Conservation (phyloP, 1,140 invertebrate species). For the Cepaea nemoralis region DNA sequence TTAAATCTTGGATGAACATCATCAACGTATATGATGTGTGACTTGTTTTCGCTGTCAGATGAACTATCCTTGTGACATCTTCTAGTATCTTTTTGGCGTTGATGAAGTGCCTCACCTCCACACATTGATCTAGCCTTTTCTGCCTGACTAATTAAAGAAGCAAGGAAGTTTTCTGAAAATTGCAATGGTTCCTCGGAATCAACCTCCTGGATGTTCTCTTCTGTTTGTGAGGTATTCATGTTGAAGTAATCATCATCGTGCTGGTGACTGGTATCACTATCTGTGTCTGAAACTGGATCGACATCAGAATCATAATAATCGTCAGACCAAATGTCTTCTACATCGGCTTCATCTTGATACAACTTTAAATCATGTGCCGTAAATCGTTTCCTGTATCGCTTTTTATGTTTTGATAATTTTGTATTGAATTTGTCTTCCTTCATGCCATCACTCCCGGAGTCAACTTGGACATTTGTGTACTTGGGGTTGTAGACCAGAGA, state of each 20-base stretch:
- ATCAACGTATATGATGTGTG: neutral
- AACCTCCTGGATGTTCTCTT: neutral
- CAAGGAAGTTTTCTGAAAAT: neutral
- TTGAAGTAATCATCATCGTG: neutral
- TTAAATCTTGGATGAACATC: neutral
- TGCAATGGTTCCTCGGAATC: neutral
- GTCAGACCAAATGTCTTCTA: neutral
- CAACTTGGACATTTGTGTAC: constrained; percentile 33
- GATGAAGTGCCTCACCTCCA: neutral
- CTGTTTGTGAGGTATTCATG: neutral
- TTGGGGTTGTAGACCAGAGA: constrained; percentile 44
- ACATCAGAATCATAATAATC: neutral
- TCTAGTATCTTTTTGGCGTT: neutral
- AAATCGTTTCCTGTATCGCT: constrained; percentile 1
- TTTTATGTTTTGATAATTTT: neutral
- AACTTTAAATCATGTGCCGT: neutral
- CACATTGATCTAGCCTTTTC: constrained; percentile 20
- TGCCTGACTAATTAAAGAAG: constrained; percentile 5
- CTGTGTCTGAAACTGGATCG: neutral
- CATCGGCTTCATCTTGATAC: neutral
- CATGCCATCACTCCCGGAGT: neutral
- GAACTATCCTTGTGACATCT: neutral
- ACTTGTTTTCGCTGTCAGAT: neutral
- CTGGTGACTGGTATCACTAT: neutral
- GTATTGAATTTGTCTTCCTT: constrained; percentile 4